Base-by-base conservation (phyloP, 1,140 invertebrate species). In the Drosophila miranda region DNA sequence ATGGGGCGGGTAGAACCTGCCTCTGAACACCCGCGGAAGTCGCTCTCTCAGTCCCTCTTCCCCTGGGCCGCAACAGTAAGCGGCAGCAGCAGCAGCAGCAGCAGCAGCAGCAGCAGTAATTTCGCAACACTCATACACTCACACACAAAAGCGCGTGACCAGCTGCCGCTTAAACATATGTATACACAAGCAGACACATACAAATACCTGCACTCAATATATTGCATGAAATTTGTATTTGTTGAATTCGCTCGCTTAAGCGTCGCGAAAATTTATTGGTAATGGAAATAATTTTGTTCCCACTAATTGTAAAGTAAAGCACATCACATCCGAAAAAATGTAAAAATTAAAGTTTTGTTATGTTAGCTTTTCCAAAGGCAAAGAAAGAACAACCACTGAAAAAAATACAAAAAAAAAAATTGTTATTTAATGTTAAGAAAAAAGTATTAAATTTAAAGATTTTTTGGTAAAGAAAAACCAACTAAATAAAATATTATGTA, bases 321-420 rank as follows among this genome's bases (percentile, higher is more conserved):
- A 26, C 23, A 26, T 59, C 58, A 76, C 51, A 66, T 19, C 72
- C 48, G 16, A 51, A 54, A 41, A 60, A 60, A 60, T 60, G 45
- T 67, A 59, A 60, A 70, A 75, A 50, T 87, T 87, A 87, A 87
- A 87, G 82, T 87, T 78, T 87, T 87, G 83, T 87, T 87, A 87
- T 87, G 82, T 69, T 87, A 87, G 82, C 82, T 87, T 87, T 87
- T 82, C 71, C 46, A 46, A 16, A 21, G 28, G 34, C 34, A 13
- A 38, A 13, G 2, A 13, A 60, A 50, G 2, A 49, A 42, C 28
- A 48, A 19, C 2, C 23, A 26, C 0, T 14, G 53, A 41, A 51
- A 30, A 0, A 64, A 21, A 66, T 23, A 43, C 7, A 52, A 38
- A 51, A 41, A 59, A 75, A 54, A 79, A 78, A 84, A 74, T 57